Evolutionary conservation across 1,140 invertebrate genomes (phyloP), one percentile per base, ranked within the genome.

Genomic region (Ctenoplectra terminalis): DNA sequence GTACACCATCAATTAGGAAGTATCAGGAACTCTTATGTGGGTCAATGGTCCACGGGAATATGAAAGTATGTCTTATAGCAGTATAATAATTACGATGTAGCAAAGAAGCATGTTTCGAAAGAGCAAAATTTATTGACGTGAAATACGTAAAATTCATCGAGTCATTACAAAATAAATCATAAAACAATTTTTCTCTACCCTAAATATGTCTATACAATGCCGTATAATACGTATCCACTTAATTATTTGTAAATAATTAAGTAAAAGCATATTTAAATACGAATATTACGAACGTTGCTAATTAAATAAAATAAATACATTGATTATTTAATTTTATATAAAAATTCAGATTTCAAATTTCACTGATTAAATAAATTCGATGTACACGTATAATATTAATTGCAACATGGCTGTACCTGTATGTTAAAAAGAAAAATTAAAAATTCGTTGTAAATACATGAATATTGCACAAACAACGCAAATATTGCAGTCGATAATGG

Each of bases 21-120:
- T 58, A 77, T 77, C 63, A 77, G 64, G 52, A 77, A 77, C 75
- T 69, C 37, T 46, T 69, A 77, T 69, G 75, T 77, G 17, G 75
- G 75, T 69, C 75, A 77, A 69, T 67, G 64, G 75, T 46, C 40
- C 63, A 58, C 52, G 75, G 40, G 40, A 77, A 77, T 77, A 77
- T 77, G 75, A 77, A 77, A 77, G 64, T 77, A 69, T 77, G 64
- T 56, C 37, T 77, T 56, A 67, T 46, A 64, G 15, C 63, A 54
- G 48, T 56, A 54, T 43, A 77, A 77, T 63, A 64, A 63, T 64
- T 64, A 50, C 31, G 60, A 75, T 37, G 73, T 40, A 26, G 48
- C 34, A 43, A 77, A 58, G 50, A 77, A 64, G 40, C 20, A 11
- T 26, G 40, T 69, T 77, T 77, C 50, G 40, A 77, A 56, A 43